Evolutionary conservation across 2,797 vertebrate species (phyloP).

Genomic region (Hoplostethus atlanticus): DNA sequence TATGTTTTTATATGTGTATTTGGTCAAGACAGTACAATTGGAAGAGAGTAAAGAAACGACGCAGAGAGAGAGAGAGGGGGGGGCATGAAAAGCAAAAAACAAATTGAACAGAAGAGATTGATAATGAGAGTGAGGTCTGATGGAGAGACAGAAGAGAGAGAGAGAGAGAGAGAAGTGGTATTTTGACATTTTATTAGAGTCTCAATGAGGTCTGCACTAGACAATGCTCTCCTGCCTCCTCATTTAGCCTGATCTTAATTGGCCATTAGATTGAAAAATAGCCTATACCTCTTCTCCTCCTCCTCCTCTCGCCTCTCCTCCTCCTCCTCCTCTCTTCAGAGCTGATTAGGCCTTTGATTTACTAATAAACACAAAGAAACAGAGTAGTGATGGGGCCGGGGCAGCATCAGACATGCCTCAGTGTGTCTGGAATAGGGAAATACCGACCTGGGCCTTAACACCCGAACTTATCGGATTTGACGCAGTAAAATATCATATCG

Average conservation of each 20-base stretch:
- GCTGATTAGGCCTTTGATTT: slow-evolving; percentile 87
- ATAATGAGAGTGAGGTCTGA: slow-evolving; percentile 26
- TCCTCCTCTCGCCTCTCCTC: slow-evolving; percentile 47
- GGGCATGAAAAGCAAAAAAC: slow-evolving; percentile 33
- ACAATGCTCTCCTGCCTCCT: slow-evolving; percentile 82
- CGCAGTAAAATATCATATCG: not conserved
- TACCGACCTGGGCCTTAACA: too few species aligned
- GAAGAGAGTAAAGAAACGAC: slow-evolving; percentile 47
- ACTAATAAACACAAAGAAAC: slow-evolving; percentile 83
- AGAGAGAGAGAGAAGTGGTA: slow-evolving; percentile 34
- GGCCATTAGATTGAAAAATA: slow-evolving; percentile 87
- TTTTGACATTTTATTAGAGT: slow-evolving; percentile 76
- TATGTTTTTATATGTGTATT: slow-evolving; percentile 54
- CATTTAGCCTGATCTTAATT: slow-evolving; percentile 85
- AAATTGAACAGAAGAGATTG: slow-evolving; percentile 60
- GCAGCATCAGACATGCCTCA: slow-evolving; percentile 40
- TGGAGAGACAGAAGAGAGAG: slow-evolving; percentile 27
- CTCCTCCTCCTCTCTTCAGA: slow-evolving; percentile 68
- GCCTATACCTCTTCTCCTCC: slow-evolving; percentile 63
- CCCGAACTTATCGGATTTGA: not conserved
- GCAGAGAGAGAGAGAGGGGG: not conserved
- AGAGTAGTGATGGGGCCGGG: slow-evolving; percentile 64
- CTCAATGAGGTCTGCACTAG: slow-evolving; percentile 77
- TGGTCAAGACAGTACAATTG: slow-evolving; percentile 22
- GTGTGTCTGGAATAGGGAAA: not conserved